Conservation (phyloP, 2,113 vertebrate species). For the Psettodes erumei region DNA sequence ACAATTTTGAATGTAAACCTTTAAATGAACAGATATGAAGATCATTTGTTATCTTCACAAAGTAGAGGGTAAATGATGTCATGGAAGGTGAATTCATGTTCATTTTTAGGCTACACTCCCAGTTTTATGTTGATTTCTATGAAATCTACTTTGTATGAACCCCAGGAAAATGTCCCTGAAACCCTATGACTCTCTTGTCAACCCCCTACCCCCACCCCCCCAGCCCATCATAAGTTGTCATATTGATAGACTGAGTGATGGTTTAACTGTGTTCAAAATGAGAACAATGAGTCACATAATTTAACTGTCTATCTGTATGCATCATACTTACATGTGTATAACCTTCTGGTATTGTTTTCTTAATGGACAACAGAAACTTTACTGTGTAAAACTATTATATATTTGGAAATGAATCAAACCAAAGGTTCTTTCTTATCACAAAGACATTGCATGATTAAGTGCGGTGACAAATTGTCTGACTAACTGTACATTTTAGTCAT, state of each 20-base stretch:
- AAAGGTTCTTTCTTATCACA: slow-evolving; percentile 12
- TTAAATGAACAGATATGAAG: neutral
- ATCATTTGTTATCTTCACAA: slow-evolving; percentile 17
- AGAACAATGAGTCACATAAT: slow-evolving; percentile 25
- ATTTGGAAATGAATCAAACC: slow-evolving; percentile 41
- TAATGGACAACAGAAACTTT: slow-evolving; percentile 57
- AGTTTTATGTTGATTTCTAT: slow-evolving; percentile 81
- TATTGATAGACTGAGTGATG: slow-evolving; percentile 74
- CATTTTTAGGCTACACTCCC: slow-evolving; percentile 50
- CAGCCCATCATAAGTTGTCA: slow-evolving; percentile 68
- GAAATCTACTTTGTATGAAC: slow-evolving; percentile 76
- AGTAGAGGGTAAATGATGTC: neutral
- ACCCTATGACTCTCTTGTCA: slow-evolving; percentile 17
- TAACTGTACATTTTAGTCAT: slow-evolving; percentile 56
- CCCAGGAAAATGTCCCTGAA: slow-evolving; percentile 55
- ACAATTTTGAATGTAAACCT: slow-evolving; percentile 23
- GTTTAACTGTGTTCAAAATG: slow-evolving; percentile 51
- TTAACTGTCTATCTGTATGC: slow-evolving; percentile 50
- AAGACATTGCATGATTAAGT: slow-evolving; percentile 44
- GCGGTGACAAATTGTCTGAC: slow-evolving; percentile 54
- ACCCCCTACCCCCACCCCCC: no score
- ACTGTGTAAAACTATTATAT: slow-evolving; percentile 58
- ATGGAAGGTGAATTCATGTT: slow-evolving; percentile 12
- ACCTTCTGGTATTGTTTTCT: slow-evolving; percentile 44
- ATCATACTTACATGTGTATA: slow-evolving; percentile 43